Evolutionary conservation across 2,113 vertebrate species (phyloP).

Genomic region (Dicrurus megarhynchus): DNA sequence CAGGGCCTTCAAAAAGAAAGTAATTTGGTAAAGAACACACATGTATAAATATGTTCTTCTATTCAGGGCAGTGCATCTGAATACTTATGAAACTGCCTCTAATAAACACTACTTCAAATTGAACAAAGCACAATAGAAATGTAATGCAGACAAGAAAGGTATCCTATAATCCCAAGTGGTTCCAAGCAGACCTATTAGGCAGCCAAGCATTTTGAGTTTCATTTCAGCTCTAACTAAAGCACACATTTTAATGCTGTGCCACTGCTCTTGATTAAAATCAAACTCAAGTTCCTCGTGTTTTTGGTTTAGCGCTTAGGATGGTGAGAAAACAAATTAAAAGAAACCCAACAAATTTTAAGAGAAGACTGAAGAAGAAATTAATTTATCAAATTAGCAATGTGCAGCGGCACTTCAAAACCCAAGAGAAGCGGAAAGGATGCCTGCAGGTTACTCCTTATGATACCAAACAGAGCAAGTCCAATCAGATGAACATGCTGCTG

Average conservation of each 20-base stretch:
- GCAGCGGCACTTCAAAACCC: background rate
- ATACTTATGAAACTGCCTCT: background rate
- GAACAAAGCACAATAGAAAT: background rate
- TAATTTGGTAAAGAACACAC: background rate
- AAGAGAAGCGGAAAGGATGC: background rate
- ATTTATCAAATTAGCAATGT: constrained; percentile 32
- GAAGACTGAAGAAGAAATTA: constrained; percentile 4
- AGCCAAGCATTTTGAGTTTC: background rate
- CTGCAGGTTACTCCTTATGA: constrained; percentile 28
- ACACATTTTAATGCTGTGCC: background rate
- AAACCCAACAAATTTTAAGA: background rate
- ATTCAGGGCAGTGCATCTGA: background rate
- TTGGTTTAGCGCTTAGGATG: background rate
- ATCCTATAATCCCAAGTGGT: background rate
- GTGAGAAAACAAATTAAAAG: background rate
- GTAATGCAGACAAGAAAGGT: background rate
- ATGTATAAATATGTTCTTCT: background rate
- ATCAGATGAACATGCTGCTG: constrained; percentile 46
- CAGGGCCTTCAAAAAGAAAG: background rate
- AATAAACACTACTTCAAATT: background rate
- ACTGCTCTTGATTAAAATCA: background rate
- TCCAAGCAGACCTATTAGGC: background rate
- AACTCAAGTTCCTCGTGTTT: background rate
- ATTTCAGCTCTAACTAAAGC: background rate
- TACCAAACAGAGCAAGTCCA: constrained; percentile 62